Evolutionary conservation across 2,888 invertebrate species (phyloP), one percentile per base, ranked within the genome.

Genomic region (Acleris holmiana): DNA sequence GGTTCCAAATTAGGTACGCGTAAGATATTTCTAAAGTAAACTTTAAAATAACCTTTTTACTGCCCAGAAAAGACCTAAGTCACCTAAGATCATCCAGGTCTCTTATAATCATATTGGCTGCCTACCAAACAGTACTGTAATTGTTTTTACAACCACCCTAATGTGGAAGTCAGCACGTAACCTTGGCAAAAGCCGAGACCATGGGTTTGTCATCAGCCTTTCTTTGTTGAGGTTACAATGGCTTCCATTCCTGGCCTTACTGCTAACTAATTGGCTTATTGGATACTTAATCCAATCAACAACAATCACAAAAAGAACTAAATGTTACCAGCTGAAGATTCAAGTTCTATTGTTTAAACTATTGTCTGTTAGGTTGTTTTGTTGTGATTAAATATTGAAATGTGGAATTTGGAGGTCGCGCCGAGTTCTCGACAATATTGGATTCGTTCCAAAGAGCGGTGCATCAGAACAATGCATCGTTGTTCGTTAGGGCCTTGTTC

Each of bases 391-490:
- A 70, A 68, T 83, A 89, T 88, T 88, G 88, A 86, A 89, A 89
- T 90, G 89, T 79, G 86, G 87, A 86, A 88, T 91, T 91, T 90
- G 90, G 89, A 90, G 90, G 91, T 86, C 91, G 77, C 78, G 77
- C 80, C 78, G 79, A 70, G 74, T 49, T 77, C 78, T 76, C 84
- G 82, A 88, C 87, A 88, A 86, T 91, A 88, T 91, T 91, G 91
- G 91, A 91, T 89, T 88, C 78, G 88, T 88, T 91, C 91, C 91
- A 91, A 90, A 78, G 80, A 77, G 75, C 78, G 79, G 73, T 79
- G 77, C 73, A 76, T 67, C 76, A 80, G 81, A 82, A 91, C 91
- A 91, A 91, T 91, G 89, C 89, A 86, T 85, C 89, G 88, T 90
- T 90, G 90, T 91, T 88, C 78, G 74, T 72, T 71, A 65, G 62